These are phyloP conservation scores for Aphidius ervi DNA, from an alignment of 1,140 invertebrate genomes.

Conservation along the genomic window DNA sequence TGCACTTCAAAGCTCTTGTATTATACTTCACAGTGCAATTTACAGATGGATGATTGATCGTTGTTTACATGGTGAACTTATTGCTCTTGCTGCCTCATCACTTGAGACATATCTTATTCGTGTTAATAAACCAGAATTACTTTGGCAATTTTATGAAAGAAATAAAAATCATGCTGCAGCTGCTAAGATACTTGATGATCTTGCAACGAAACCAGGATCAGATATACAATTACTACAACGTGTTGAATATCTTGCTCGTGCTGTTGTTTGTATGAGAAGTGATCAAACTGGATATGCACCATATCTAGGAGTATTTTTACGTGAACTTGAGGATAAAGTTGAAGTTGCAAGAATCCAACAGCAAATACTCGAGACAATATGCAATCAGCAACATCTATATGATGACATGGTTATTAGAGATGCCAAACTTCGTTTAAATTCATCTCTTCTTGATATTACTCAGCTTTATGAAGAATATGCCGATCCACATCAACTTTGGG, in stretches of 20 bases:
- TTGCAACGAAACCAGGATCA: constrained; percentile 75
- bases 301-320: constrained; percentile 78
- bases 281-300: constrained; percentile 73
- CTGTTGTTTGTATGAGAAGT: constrained; percentile 92
- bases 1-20: constrained; percentile 65
- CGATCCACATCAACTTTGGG: constrained; percentile 75
- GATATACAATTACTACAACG: constrained; percentile 66
- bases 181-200: constrained; percentile 83
- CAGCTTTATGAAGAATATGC: constrained; percentile 81
- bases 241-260: constrained; percentile 86
- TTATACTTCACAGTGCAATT: constrained; percentile 82
- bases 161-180: constrained; percentile 87
- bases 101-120: constrained; percentile 77
- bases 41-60: constrained; percentile 92
- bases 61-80: constrained; percentile 70
- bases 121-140: constrained; percentile 72
- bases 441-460: constrained; percentile 62
- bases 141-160: constrained; percentile 96
- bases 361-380: constrained; percentile 64
- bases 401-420: constrained; percentile 48
- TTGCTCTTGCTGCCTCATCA: constrained; percentile 74
- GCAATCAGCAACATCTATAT: constrained; percentile 44
- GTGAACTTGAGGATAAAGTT: constrained; percentile 91
- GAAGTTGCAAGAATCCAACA: constrained; percentile 82
- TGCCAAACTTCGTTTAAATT: constrained; percentile 57